Conservation (phyloP, 2,113 vertebrate genomes). For the Arizona elegans region DNA sequence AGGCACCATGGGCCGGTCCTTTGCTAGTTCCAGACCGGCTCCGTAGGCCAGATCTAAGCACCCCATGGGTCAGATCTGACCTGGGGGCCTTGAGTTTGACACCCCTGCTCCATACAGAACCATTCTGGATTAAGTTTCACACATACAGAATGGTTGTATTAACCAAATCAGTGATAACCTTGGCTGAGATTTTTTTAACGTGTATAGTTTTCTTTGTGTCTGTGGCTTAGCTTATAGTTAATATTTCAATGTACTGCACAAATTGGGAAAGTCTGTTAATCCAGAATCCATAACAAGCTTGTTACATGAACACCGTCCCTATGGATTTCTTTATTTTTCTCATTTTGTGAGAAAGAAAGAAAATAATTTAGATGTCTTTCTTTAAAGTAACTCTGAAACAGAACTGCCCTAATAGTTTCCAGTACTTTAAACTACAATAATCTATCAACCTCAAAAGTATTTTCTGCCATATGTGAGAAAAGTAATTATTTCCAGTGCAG, state of each 20-base stretch:
- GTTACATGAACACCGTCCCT: neutral
- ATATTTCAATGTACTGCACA: neutral
- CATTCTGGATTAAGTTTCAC: neutral
- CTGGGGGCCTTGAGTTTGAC: too few species aligned
- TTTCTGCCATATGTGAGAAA: neutral
- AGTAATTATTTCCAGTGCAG: neutral
- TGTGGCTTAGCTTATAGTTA: neutral
- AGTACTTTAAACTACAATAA: neutral
- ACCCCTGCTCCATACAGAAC: too few species aligned
- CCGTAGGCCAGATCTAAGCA: too few species aligned
- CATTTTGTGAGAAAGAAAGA: too few species aligned
- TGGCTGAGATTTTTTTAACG: neutral
- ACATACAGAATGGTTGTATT: neutral
- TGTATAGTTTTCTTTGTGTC: neutral
- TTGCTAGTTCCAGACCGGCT: too few species aligned
- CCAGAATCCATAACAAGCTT: neutral
- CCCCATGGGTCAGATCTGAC: too few species aligned
- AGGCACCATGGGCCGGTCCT: too few species aligned
- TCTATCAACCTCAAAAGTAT: neutral
- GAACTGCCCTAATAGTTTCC: neutral
- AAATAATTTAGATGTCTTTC: neutral
- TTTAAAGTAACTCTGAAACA: neutral
- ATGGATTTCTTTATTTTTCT: neutral
- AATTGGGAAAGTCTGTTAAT: neutral
- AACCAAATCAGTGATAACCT: neutral